These are phyloP conservation scores for Alouatta palliata DNA, from an alignment of 2,113 vertebrate genomes.

Conservation along the genomic window DNA sequence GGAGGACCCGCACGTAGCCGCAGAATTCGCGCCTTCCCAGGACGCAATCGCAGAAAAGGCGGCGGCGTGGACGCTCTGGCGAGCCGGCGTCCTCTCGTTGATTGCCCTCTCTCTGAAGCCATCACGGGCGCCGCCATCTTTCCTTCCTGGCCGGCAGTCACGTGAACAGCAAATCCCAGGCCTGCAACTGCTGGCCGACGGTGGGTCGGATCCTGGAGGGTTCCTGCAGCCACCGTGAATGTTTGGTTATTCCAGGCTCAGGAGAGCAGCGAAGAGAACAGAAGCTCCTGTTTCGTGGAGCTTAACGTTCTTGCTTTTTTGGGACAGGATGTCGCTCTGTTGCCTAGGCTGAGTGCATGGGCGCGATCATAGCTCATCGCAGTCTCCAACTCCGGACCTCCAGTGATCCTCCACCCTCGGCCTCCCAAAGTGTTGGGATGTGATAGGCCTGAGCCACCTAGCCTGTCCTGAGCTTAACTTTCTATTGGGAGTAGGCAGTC, in stretches of 20 bases:
- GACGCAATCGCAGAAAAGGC: not conserved
- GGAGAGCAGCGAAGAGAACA: not conserved
- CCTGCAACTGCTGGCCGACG: fast-evolving
- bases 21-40: constrained; percentile 48
- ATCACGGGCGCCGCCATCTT: constrained; percentile 45
- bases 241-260: fast-evolving
- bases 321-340: too few species aligned
- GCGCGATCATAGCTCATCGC: too few species aligned
- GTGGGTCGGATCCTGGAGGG: fast-evolving
- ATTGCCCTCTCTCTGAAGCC: constrained; percentile 28
- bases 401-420: too few species aligned
- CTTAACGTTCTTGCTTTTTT: not conserved
- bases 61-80: constrained; percentile 18
- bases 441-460: too few species aligned
- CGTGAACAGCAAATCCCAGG: not conserved
- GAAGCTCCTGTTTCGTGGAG: not conserved
- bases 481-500: not conserved
- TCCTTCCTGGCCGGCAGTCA: not conserved
- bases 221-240: fast-evolving
- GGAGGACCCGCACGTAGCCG: not conserved
- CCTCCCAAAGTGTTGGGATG: too few species aligned
- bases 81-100: not conserved
- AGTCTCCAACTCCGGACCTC: too few species aligned
- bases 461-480: not conserved
- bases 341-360: too few species aligned